A percentile compares a stretch with the other conserved stretches of the same genome.
phyloP scores from a whole-genome alignment of 1,140 invertebrate species.

The Hylaeus anthracinus region DNA sequence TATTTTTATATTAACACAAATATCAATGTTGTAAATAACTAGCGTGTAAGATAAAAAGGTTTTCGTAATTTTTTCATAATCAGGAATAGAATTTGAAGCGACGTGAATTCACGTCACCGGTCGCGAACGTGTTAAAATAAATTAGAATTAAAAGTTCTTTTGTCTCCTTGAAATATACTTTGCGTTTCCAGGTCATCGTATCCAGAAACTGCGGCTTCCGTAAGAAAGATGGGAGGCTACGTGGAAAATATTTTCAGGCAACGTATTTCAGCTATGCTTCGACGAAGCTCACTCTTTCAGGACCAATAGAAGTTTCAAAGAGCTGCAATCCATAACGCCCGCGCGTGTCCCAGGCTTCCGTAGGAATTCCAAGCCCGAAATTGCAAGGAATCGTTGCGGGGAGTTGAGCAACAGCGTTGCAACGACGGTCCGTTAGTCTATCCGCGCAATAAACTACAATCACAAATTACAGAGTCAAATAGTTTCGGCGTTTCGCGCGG shows the following conservation, averaged over 20 bases:
- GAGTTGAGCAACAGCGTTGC: constrained; percentile 64
- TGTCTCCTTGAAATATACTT: too few species aligned
- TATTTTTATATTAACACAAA: too few species aligned
- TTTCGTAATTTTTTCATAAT: too few species aligned
- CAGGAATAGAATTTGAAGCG: too few species aligned
- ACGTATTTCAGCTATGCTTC: background rate
- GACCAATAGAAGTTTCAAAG: constrained; percentile 49
- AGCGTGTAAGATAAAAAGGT: too few species aligned
- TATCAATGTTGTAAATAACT: too few species aligned
- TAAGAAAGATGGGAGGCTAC: background rate
- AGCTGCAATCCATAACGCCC: constrained; percentile 57
- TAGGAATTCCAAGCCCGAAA: constrained; percentile 65
- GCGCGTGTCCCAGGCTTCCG: constrained; percentile 51
- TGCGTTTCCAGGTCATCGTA: too few species aligned
- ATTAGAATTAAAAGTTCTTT: too few species aligned
- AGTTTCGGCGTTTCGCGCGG: constrained; percentile 80
- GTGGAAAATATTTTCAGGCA: background rate
- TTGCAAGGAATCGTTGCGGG: constrained; percentile 64
- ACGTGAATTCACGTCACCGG: too few species aligned
- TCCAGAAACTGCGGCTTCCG: background rate
- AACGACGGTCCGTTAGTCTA: constrained; percentile 73
- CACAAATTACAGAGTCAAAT: constrained; percentile 81
- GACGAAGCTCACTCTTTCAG: constrained; percentile 39
- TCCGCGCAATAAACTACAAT: constrained; percentile 81
- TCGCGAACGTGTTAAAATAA: too few species aligned